These are phyloP conservation scores for Pongo pygmaeus DNA, from an alignment of 2,113 vertebrate species.

Conservation along the genomic window DNA sequence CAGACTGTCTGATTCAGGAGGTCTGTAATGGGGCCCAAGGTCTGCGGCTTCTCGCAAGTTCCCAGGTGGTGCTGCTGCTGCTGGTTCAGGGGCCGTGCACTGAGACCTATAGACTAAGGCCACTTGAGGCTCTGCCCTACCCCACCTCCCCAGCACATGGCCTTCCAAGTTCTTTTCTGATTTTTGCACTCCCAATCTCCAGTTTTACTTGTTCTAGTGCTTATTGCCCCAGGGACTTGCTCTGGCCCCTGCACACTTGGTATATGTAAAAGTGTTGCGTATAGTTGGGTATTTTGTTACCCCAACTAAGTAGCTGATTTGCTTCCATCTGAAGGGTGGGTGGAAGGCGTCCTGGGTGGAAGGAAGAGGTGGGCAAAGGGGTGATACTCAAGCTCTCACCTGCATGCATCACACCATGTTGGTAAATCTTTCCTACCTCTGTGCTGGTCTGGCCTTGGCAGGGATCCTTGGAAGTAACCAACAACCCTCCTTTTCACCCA, in stretches of 20 bases:
- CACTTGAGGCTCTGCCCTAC: no score
- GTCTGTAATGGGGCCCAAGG: not conserved
- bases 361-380: not conserved
- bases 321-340: not conserved
- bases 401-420: no score
- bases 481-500: not conserved
- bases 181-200: not conserved
- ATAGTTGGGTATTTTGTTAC: not conserved
- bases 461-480: accelerated
- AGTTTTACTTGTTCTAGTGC: not conserved
- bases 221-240: not conserved
- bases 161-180: no score
- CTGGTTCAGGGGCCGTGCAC: not conserved
- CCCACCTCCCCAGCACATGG: not conserved
- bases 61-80: not conserved
- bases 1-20: not conserved
- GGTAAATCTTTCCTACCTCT: not conserved
- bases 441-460: not conserved
- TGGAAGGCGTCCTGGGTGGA: not conserved
- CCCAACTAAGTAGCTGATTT: not conserved
- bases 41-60: not conserved
- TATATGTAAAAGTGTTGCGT: not conserved
- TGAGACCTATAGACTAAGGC: not conserved
- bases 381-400: no score
- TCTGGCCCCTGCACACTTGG: not conserved